Conservation (phyloP, 2,888 invertebrate genomes). For the Zele albiditarsus region DNA sequence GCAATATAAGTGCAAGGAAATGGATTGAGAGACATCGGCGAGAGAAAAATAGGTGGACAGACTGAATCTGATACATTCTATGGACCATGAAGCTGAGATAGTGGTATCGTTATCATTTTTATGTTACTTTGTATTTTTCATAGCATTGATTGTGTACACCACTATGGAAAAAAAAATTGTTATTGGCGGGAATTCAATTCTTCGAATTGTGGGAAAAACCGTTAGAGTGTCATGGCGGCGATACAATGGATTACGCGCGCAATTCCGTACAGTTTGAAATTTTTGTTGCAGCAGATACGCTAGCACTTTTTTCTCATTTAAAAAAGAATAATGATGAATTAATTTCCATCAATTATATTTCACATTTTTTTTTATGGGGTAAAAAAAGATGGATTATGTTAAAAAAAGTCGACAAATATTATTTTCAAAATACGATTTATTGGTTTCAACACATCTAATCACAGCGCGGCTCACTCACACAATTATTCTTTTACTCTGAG, state of each 20-base stretch:
- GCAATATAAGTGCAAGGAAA: too few species aligned
- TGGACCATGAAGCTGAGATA: not conserved
- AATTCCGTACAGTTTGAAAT: not conserved
- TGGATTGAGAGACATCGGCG: too few species aligned
- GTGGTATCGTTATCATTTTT: not conserved
- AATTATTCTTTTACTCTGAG: conserved; percentile 44
- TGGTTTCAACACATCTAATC: conserved; percentile 68
- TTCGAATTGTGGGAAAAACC: not conserved
- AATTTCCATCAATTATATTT: too few species aligned
- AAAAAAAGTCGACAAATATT: conserved; percentile 43
- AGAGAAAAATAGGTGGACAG: too few species aligned
- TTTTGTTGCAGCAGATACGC: not conserved
- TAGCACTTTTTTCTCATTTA: too few species aligned
- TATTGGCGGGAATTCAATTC: not conserved
- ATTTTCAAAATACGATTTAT: conserved; percentile 72
- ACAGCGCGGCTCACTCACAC: conserved; percentile 61
- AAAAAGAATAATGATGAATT: too few species aligned
- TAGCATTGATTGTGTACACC: not conserved
- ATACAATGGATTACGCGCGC: not conserved
- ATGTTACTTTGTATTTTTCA: not conserved
- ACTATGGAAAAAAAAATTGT: not conserved
- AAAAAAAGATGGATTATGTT: not conserved
- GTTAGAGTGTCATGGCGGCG: not conserved
- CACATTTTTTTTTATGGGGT: too few species aligned
- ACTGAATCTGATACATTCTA: too few species aligned